Conservation (phyloP, 2,113 vertebrate species). For the Perca schrenkii region DNA sequence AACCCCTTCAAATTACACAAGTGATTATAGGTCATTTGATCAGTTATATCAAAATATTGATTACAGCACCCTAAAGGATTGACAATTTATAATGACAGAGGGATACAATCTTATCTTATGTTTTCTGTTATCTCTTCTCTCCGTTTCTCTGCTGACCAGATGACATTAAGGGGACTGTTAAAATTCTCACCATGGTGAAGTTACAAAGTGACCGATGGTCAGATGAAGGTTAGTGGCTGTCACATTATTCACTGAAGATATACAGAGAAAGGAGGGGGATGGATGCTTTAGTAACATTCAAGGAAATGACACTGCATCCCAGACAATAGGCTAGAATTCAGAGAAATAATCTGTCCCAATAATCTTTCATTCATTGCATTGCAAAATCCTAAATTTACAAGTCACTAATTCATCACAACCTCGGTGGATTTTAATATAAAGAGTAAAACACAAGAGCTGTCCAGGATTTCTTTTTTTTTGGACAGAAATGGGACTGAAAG, state of each 20-base stretch:
- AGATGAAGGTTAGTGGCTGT: neutral
- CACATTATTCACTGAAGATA: conserved; percentile 19
- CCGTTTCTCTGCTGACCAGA: conserved; percentile 16
- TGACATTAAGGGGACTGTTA: conserved; percentile 1
- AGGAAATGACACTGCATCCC: neutral
- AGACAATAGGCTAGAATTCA: neutral
- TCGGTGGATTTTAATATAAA: neutral
- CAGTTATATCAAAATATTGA: neutral
- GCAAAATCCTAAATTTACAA: neutral
- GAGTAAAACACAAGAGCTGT: conserved; percentile 2
- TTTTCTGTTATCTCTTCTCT: conserved; percentile 35
- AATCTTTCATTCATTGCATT: neutral
- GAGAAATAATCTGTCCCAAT: neutral
- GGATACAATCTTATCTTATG: conserved; percentile 14
- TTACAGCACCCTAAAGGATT: neutral
- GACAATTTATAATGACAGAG: neutral
- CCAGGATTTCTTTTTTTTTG: conserved; percentile 5
- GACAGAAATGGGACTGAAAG: conserved; percentile 40
- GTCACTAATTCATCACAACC: neutral
- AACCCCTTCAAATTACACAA: neutral
- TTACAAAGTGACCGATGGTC: conserved; percentile 41
- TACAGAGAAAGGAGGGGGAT: neutral
- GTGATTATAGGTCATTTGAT: neutral
- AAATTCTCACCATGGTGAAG: conserved; percentile 41
- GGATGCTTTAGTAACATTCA: neutral